A percentile compares a stretch with the other conserved stretches of the same genome.
Conservation (phyloP, 2,888 invertebrate genomes). For the Athalia cordata region DNA sequence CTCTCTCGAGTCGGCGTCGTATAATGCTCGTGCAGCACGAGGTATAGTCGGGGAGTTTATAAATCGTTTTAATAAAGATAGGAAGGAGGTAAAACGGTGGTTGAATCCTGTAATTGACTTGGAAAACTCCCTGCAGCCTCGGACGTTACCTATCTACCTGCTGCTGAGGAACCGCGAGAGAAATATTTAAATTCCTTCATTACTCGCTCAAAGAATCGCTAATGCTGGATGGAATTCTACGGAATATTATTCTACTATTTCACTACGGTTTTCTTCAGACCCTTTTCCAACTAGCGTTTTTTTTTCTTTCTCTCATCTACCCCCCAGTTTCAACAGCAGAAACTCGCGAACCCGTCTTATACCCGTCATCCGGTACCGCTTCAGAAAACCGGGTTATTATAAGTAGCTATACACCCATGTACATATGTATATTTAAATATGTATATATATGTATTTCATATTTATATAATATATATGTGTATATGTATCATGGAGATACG, state of each 20-base stretch:
- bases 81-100: constrained; percentile 47
- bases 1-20: constrained; percentile 19
- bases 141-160: constrained; percentile 32
- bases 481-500: constrained; percentile 3
- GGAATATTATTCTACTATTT: constrained; percentile 67
- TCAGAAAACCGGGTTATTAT: constrained; percentile 68
- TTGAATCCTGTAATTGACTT: constrained; percentile 68
- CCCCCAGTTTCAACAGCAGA: constrained; percentile 43
- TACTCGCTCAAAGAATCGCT: constrained; percentile 66
- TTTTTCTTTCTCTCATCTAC: constrained; percentile 48
- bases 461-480: background rate
- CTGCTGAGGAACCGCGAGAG: constrained; percentile 37
- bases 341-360: constrained; percentile 62
- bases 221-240: constrained; percentile 64
- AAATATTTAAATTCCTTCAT: constrained; percentile 70
- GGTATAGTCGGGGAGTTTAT: constrained; percentile 17
- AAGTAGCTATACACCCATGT: constrained; percentile 57
- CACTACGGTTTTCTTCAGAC: constrained; percentile 50
- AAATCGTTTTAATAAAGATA: constrained; percentile 45
- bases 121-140: constrained; percentile 60
- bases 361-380: constrained; percentile 59
- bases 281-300: constrained; percentile 51
- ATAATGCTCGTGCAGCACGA: background rate
- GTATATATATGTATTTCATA: background rate
- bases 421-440: background rate